Evolutionary conservation across 2,113 vertebrate genomes (phyloP).

Genomic region (Podarcis raffonei): DNA sequence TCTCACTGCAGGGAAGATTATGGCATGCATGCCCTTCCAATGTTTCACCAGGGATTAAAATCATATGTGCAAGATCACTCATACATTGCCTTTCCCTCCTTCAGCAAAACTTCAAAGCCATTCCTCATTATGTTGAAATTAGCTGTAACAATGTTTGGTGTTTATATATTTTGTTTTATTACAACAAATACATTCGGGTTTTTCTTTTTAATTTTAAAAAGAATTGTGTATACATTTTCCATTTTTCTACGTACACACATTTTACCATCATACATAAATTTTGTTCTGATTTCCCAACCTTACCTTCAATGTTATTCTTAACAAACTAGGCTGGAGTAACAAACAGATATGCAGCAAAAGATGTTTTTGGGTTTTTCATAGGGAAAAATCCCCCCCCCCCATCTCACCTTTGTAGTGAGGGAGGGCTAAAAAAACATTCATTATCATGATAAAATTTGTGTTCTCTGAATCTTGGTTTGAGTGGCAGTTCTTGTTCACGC

Average conservation of each 20-base stretch:
- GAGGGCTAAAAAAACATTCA: background rate
- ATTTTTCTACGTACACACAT: no score
- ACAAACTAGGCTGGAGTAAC: no score
- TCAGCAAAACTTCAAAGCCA: background rate
- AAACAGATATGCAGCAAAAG: background rate
- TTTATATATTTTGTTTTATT: background rate
- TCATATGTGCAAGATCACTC: background rate
- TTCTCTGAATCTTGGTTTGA: slow-evolving; percentile 9
- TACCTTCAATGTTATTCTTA: no score
- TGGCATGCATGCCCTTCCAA: background rate
- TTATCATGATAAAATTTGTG: slow-evolving; percentile 2
- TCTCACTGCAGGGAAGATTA: background rate
- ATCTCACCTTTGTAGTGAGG: background rate
- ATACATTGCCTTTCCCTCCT: background rate
- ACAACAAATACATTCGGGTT: background rate
- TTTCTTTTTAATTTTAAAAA: no score
- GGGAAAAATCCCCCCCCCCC: background rate
- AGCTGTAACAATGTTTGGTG: background rate
- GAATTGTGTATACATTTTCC: no score
- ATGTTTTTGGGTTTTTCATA: background rate
- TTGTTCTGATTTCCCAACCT: no score
- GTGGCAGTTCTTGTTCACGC: background rate
- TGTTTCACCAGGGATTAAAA: background rate
- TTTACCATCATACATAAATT: no score
- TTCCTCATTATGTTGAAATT: background rate